A percentile compares a stretch with the other conserved stretches of the same genome.
Evolutionary conservation across 2,888 invertebrate species (phyloP).

Genomic region (Omphaloscelis lunosa): DNA sequence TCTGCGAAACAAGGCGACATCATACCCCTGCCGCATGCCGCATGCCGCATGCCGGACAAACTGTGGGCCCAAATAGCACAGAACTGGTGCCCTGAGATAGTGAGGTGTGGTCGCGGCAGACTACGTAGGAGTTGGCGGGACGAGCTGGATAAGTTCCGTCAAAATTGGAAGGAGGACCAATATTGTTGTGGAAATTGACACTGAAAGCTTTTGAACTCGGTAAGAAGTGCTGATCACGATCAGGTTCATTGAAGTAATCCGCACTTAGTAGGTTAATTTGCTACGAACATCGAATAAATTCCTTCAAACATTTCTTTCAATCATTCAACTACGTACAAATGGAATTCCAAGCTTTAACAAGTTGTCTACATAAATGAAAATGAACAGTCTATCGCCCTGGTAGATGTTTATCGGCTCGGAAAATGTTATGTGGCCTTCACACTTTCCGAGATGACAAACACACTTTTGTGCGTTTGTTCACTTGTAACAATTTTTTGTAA

Average conservation of each 20-base stretch:
- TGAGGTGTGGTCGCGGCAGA: too few relatives aligned
- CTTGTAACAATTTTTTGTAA: conserved; percentile 8
- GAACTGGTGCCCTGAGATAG: too few relatives aligned
- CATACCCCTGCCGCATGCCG: too few relatives aligned
- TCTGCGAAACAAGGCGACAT: too few relatives aligned
- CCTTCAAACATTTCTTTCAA: background rate
- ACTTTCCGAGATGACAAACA: conserved; percentile 48
- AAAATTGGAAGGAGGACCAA: too few relatives aligned
- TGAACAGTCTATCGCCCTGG: conserved; percentile 68
- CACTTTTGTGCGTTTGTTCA: conserved; percentile 6
- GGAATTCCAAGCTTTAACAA: background rate
- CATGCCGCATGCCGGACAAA: too few relatives aligned
- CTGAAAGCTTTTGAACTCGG: too few relatives aligned
- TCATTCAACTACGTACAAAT: background rate
- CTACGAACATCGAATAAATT: background rate
- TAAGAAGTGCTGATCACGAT: background rate
- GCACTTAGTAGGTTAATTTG: background rate
- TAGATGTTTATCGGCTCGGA: conserved; percentile 72
- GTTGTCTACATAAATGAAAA: conserved; percentile 40
- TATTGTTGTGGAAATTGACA: too few relatives aligned
- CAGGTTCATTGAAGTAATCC: background rate
- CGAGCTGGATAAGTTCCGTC: too few relatives aligned
- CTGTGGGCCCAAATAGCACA: too few relatives aligned
- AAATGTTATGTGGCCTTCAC: conserved; percentile 70
- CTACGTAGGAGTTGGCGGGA: too few relatives aligned